Evolutionary conservation across 2,888 invertebrate species (phyloP), one percentile per base, ranked within the genome.

Genomic region (Onthophagus sagittarius): DNA sequence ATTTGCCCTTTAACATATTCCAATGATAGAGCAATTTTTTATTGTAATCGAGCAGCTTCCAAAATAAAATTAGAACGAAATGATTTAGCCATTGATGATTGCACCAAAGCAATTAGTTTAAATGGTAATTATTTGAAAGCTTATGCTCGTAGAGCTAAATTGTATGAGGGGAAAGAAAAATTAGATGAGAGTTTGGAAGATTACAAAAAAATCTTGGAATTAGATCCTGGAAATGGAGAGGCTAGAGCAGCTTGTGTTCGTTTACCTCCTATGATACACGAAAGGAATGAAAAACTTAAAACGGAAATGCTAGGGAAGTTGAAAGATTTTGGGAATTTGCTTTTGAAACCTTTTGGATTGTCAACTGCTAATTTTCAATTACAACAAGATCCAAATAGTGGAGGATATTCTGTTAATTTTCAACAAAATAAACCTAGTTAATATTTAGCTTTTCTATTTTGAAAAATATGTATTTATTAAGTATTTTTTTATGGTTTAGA

Each of bases 361-460:
- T 98, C 98, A 0, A 98, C 98, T 0, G 90, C 94, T 65, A 98
- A 98, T 84, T 99, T 99, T 80, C 89, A 98, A 81, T 84, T 99
- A 84, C 90, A 94, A 76, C 93, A 97, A 82, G 96, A 98, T 83
- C 93, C 97, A 0, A 90, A 90, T 5, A 89, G 92, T 0, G 98
- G 97, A 23, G 94, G 96, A 13, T 99, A 99, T 86, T 96, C 96
- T 72, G 91, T 99, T 70, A 96, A 97, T 86, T 97, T 98, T 84
- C 86, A 89, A 79, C 89, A 90, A 81, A 53, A 53, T 53, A 53
- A 53, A 53, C 39, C 39, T 53, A 53, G 39, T 53, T 53, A 53
- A 53, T 53, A 53, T 53, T 23, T 23, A 23, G 23, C 23, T 2
- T 23, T 23, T 23, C 1, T 23, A 23, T 23, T 23, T 23, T 23